Conservation (phyloP, 2,797 vertebrate genomes). For the Micropoecilia bifurca region DNA sequence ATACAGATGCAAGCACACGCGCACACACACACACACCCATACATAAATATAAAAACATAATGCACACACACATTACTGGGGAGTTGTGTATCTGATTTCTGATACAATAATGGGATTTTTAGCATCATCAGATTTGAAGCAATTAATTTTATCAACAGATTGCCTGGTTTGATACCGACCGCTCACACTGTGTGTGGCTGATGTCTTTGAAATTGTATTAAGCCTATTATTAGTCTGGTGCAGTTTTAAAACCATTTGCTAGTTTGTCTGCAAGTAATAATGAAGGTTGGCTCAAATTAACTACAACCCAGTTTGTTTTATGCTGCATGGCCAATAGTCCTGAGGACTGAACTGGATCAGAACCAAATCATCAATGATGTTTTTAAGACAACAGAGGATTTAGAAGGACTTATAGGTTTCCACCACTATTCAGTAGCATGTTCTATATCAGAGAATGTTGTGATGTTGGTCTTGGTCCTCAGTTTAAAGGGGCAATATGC, state of each 20-base stretch:
- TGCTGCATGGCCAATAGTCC: neutral
- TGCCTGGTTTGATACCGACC: constrained; percentile 52
- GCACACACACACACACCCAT: constrained; percentile 33
- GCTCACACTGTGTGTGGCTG: constrained; percentile 32
- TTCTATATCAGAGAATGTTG: neutral
- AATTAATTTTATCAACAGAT: constrained; percentile 68
- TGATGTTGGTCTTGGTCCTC: neutral
- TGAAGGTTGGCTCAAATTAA: constrained; percentile 21
- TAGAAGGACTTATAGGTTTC: constrained; percentile 2
- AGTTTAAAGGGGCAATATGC: neutral
- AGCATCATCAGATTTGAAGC: constrained; percentile 55
- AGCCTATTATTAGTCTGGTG: constrained; percentile 35
- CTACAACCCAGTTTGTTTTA: constrained; percentile 7
- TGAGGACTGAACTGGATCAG: constrained; percentile 12
- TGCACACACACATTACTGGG: constrained; percentile 31
- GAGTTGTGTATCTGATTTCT: constrained; percentile 46
- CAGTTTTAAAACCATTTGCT: constrained; percentile 41
- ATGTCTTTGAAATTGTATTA: constrained; percentile 46
- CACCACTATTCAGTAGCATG: neutral
- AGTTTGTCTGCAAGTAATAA: constrained; percentile 21
- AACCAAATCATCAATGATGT: constrained; percentile 14
- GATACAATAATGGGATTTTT: constrained; percentile 63
- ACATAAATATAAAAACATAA: constrained; percentile 56
- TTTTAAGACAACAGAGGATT: constrained; percentile 9
- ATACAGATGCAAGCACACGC: constrained; percentile 35